These are phyloP conservation scores for Tribolium castaneum DNA, from an alignment of 1,140 invertebrate species.

Conservation along the genomic window DNA sequence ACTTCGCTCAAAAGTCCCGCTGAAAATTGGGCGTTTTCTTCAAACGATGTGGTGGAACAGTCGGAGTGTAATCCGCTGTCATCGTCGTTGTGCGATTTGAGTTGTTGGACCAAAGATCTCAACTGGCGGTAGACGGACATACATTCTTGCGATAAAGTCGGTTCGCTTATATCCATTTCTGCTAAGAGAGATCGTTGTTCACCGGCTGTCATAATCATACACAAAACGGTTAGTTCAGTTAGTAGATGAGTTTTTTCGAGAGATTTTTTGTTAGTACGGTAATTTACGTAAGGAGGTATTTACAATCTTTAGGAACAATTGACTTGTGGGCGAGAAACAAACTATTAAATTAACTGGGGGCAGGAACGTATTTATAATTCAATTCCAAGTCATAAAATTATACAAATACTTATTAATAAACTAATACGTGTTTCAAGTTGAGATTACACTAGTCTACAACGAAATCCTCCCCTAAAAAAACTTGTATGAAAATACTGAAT, in stretches of 20 bases:
- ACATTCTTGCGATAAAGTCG: conserved; percentile 71
- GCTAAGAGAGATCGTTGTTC: conserved; percentile 73
- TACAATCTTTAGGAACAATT: too few relatives aligned
- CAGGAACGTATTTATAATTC: too few relatives aligned
- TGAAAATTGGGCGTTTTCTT: conserved; percentile 59
- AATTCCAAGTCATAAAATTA: too few relatives aligned
- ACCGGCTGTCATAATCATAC: conserved; percentile 46
- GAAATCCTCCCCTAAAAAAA: too few relatives aligned
- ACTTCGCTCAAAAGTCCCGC: conserved; percentile 65
- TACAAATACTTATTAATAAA: too few relatives aligned
- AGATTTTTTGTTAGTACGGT: conserved; percentile 5
- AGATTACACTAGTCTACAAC: too few relatives aligned
- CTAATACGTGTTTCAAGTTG: too few relatives aligned
- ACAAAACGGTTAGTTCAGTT: conserved; percentile 31
- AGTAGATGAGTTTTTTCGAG: background rate
- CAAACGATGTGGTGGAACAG: conserved; percentile 66
- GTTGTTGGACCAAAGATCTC: conserved; percentile 74
- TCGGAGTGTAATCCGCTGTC: conserved; percentile 71
- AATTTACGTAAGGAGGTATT: background rate
- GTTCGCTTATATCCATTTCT: conserved; percentile 81
- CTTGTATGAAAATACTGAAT: too few relatives aligned
- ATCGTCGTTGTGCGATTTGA: conserved; percentile 79
- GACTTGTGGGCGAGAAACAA: too few relatives aligned
- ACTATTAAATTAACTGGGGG: too few relatives aligned
- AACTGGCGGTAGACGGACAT: conserved; percentile 76